Percentiles rank a stretch among this genome's conserved stretches.
Evolutionary conservation across 2,113 vertebrate species (phyloP).

Genomic region (Neolamprologus hecqui): DNA sequence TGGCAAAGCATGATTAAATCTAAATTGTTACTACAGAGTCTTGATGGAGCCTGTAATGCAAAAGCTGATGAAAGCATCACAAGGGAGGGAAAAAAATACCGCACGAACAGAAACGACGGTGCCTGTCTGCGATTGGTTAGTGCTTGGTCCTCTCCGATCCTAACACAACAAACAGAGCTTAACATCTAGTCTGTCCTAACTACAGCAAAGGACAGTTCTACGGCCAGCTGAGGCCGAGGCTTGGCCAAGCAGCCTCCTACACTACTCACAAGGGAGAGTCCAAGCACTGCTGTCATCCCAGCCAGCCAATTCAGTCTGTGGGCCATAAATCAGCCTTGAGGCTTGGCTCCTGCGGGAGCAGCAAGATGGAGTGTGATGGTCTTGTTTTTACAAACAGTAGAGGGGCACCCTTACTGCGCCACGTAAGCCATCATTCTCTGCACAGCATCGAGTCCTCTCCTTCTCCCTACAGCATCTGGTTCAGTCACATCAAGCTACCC

Average conservation of each 20-base stretch:
- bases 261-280: conserved; percentile 65
- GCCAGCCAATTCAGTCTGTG: conserved; percentile 68
- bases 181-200: conserved; percentile 39
- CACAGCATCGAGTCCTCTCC: conserved; percentile 49
- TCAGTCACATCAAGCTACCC: conserved; percentile 51
- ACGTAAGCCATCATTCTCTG: conserved; percentile 62
- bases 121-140: neutral
- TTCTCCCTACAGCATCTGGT: conserved; percentile 63
- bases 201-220: conserved; percentile 36
- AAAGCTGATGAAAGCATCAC: conserved; percentile 35
- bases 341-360: conserved; percentile 67
- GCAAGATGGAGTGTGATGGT: conserved; percentile 79
- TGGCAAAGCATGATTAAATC: conserved; percentile 63
- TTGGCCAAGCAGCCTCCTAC: conserved; percentile 44
- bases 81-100: neutral
- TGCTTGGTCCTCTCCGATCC: conserved; percentile 1
- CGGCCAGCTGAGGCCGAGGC: conserved; percentile 48
- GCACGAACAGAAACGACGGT: neutral
- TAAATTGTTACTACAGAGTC: conserved; percentile 57
- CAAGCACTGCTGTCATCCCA: conserved; percentile 68
- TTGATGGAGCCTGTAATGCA: conserved; percentile 48
- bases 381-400: conserved; percentile 79
- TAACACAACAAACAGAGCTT: conserved; percentile 19
- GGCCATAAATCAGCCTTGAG: conserved; percentile 76
- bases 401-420: conserved; percentile 67